Conservation (phyloP, 1,140 invertebrate genomes). For the Semibalanus balanoides region DNA sequence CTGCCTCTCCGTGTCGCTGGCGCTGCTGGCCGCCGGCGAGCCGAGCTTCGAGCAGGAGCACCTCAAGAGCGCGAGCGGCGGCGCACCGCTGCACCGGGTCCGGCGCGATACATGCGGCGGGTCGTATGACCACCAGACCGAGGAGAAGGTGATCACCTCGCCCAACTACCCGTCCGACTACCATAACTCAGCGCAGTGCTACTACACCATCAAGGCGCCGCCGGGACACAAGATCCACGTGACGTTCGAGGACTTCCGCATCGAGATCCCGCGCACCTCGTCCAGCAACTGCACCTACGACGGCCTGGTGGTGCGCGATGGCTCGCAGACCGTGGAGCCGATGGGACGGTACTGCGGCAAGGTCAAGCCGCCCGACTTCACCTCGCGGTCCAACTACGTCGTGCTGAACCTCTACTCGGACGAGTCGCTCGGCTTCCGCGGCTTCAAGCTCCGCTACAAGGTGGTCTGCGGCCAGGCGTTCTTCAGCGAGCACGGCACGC, state of each 20-base stretch:
- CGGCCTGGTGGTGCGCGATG: conserved; percentile 3
- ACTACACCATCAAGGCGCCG: not conserved
- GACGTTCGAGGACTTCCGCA: not conserved
- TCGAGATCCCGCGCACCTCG: conserved; percentile 4
- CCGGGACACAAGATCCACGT: not conserved
- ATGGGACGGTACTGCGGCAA: conserved; percentile 4
- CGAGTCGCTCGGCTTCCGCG: conserved; percentile 3
- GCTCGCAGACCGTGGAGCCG: not conserved
- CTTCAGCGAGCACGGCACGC: not conserved
- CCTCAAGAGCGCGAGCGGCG: not conserved
- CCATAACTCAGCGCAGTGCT: conserved; percentile 3
- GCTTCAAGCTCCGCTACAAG: conserved; percentile 1
- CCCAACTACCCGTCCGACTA: conserved; percentile 3
- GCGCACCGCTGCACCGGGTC: not conserved
- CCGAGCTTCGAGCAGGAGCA: not conserved
- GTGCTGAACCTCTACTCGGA: not conserved
- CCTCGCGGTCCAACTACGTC: not conserved
- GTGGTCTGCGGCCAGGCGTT: not conserved
- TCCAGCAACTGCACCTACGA: conserved; percentile 7
- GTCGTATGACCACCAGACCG: not conserved
- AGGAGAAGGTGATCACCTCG: not conserved
- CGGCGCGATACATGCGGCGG: conserved; percentile 1
- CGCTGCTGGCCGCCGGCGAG: not conserved
- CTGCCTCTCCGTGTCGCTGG: not conserved
- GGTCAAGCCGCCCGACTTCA: conserved; percentile 4